Evolutionary conservation across 2,888 invertebrate genomes (phyloP), one percentile per base, ranked within the genome.

Genomic region (Nomada ruficornis): DNA sequence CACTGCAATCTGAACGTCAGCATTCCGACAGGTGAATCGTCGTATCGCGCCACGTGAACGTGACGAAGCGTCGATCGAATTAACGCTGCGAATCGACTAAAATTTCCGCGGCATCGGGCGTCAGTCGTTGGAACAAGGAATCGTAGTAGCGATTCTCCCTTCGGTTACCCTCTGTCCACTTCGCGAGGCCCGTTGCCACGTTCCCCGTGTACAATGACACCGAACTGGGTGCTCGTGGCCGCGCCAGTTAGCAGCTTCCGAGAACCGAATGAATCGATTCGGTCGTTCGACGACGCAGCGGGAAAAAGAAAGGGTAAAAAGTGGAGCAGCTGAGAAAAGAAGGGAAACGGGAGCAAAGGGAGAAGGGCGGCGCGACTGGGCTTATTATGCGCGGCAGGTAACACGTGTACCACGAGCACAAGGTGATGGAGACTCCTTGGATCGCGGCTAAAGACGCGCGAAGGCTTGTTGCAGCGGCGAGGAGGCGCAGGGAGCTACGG

Each of bases 321-420:
- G 23, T n/a, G 10, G 29, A 59, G 52, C 52, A 74, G 65, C 57
- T 52, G 65, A 15, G 20, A 10, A n/a, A 68, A 42, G 18, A 15
- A 55, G 47, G 23, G 18, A 20, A 26, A 52, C 52, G 47, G 44
- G 36, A 26, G 47, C 54, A 44, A 55, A 2, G 47, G n/a, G 54
- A 52, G 18, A 18, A 65, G 59, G 63, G 20, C 23, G 52, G 50
- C 70, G 36, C 54, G 60, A 73, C 69, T 78, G 82, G 83, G 76
- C 84, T 87, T 89, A 90, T 90, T 90, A 89, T 87, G 84, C 87
- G 80, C 83, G 87, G 84, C 85, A 83, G 88, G 83, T 76, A 83
- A 89, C 89, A 89, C 88, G 86, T 89, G 88, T 89, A 89, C 78
- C 80, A 29, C 75, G 42, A 78, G 84, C 78, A 81, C 84, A 80